Evolutionary conservation across 2,113 vertebrate species (phyloP).

Genomic region (Dromas ardeola): DNA sequence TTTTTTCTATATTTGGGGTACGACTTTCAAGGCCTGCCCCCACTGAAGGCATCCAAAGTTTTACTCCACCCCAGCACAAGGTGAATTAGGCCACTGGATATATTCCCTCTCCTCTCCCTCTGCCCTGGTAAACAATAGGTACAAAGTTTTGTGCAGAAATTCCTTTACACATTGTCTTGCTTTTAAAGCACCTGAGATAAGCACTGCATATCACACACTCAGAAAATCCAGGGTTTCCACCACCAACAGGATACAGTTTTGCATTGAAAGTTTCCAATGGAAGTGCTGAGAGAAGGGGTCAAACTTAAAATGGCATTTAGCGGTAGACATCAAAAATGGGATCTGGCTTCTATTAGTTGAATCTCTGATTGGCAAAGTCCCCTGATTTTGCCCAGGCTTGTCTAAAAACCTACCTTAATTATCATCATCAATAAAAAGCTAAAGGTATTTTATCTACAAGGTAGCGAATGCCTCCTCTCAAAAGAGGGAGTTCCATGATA

Average conservation of each 20-base stretch:
- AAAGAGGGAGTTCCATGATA: slow-evolving; percentile 60
- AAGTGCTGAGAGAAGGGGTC: neutral
- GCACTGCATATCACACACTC: neutral
- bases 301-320: neutral
- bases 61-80: neutral
- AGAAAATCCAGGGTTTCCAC: neutral
- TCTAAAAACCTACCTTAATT: slow-evolving; percentile 25
- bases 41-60: neutral
- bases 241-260: neutral
- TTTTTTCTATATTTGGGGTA: neutral
- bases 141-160: neutral
- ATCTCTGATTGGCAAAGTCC: neutral
- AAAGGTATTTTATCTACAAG: slow-evolving; percentile 57
- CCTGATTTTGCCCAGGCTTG: slow-evolving; percentile 17
- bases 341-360: neutral
- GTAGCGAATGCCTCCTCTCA: slow-evolving; percentile 48
- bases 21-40: neutral
- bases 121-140: neutral
- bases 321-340: neutral
- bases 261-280: neutral
- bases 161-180: neutral
- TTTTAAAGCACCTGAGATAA: slow-evolving; percentile 11
- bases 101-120: neutral
- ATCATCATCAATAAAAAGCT: slow-evolving; percentile 51
- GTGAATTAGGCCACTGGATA: neutral